phyloP scores from a whole-genome alignment of 2,113 vertebrate genomes.

The Coracopsis vasa region DNA sequence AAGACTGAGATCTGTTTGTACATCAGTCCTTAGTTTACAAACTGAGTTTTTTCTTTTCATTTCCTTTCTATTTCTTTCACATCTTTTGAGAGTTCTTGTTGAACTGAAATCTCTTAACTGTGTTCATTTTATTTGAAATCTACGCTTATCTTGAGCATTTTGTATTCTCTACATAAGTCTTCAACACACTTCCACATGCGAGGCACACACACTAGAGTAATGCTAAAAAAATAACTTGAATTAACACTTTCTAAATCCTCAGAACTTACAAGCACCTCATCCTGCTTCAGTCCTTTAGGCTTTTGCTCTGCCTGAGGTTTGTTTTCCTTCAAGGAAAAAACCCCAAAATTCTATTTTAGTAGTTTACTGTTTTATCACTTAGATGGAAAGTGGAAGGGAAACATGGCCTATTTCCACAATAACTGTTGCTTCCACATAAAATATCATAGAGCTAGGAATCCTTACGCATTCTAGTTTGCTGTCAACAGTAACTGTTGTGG shows the following conservation, averaged over 20 bases:
- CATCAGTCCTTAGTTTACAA: neutral
- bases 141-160: neutral
- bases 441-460: neutral
- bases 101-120: neutral
- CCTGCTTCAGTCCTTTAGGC: neutral
- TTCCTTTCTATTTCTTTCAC: neutral
- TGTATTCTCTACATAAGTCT: neutral
- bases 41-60: neutral
- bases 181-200: neutral
- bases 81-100: neutral
- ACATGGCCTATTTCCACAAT: neutral
- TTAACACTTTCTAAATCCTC: neutral
- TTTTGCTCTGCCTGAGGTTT: neutral
- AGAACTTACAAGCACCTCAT: neutral
- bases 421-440: neutral
- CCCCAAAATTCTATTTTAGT: neutral
- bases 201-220: neutral
- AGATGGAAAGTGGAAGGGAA: neutral
- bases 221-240: neutral
- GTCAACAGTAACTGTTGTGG: neutral
- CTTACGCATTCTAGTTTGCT: neutral
- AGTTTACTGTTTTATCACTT: neutral
- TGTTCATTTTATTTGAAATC: neutral
- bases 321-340: neutral
- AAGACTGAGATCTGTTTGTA: neutral